Conservation (phyloP, 2,113 vertebrate genomes). For the Phalacrocorax carbo region DNA sequence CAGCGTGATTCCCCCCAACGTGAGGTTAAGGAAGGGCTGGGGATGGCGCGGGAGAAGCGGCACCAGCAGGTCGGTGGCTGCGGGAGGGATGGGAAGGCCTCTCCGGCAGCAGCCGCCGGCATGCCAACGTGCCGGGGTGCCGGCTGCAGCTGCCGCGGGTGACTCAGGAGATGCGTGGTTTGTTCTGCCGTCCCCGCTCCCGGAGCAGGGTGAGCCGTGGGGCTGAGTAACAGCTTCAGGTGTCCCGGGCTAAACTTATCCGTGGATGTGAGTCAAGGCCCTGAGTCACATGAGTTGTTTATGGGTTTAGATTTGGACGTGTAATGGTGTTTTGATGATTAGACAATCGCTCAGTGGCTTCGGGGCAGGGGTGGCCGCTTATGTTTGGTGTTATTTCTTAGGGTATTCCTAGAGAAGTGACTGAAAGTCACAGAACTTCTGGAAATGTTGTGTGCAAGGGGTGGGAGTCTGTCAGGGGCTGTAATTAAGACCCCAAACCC, state of each 20-base stretch:
- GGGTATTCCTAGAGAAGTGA: rapidly evolving
- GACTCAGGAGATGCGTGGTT: neutral
- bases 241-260: neutral
- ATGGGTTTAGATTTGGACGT: rapidly evolving
- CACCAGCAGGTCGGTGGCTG: neutral
- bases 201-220: rapidly evolving
- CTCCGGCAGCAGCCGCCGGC: neutral
- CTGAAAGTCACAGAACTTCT: rapidly evolving
- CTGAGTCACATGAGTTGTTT: neutral
- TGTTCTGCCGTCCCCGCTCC: neutral
- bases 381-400: neutral
- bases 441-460: rapidly evolving
- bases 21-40: rapidly evolving
- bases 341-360: rapidly evolving
- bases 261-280: neutral
- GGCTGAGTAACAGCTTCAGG: neutral
- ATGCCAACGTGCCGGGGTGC: neutral
- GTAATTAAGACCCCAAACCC: neutral
- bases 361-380: neutral
- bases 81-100: neutral
- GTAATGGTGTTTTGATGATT: neutral
- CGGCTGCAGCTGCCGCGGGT: neutral
- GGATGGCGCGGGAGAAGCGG: rapidly evolving
- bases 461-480: neutral
- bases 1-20: rapidly evolving